Evolutionary conservation across 1,140 invertebrate species (phyloP), one percentile per base, ranked within the genome.

Genomic region (Leptonema lineaticorne): DNA sequence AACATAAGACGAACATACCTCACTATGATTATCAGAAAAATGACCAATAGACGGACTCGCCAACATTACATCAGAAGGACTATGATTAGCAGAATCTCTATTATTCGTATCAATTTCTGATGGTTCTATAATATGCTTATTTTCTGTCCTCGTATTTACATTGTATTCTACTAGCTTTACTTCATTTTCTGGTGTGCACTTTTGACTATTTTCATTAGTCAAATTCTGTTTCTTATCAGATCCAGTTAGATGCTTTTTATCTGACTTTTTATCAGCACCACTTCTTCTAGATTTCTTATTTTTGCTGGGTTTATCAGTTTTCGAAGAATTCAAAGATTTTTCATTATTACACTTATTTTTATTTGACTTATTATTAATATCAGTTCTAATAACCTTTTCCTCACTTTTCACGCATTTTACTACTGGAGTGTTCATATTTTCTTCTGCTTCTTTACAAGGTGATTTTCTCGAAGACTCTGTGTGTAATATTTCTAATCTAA

Each of bases 11-110:
- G 62, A 48, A 73, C 77, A 78, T 78, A 88, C 86, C 82, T 88
- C 87, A 76, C 86, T 88, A 67, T 88, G 85, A 74, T 85, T 85
- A 75, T 88, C 87, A 50, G 87, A 88, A 75, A 87, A 87, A 71
- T 85, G 83, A 76, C 86, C 87, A 70, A 87, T 81, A 63, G 85
- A 85, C 28, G 85, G 84, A 79, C 85, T 87, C 68, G 83, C 85
- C 69, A 86, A 73, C 81, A 87, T 84, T 56, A 83, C 83, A 75
- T 88, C 87, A 24, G 84, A 84, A 14, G 87, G 87, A 78, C 87
- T 89, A 70, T 88, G 86, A 76, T 88, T 89, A 22, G 87, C 87
- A 26, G 87, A 88, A 77, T 89, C 87, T 67, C 87, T 80, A 22
- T 29, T 50, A 8, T 45, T 11, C 2, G 41, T 9, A n/a, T 50